phyloP scores from a whole-genome alignment of 2,797 vertebrate species.

The Apogon hyalosoma region DNA sequence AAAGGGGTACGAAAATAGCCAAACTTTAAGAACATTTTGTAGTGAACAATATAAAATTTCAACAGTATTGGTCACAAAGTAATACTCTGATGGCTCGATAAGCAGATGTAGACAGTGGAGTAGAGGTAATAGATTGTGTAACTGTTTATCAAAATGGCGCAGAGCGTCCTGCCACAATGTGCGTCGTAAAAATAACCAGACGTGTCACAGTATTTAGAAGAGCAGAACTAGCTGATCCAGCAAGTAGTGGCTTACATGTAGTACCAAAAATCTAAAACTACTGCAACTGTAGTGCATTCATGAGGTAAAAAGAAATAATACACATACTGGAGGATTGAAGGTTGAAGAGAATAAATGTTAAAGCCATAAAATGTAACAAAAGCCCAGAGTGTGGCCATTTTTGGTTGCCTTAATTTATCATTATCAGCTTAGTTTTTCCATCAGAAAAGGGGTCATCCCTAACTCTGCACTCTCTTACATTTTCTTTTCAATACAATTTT shows the following conservation, averaged over 20 bases:
- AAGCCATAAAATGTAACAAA: constrained; percentile 42
- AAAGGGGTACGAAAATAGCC: constrained; percentile 28
- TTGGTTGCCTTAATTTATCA: constrained; percentile 29
- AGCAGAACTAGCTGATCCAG: constrained; percentile 24
- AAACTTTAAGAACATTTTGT: constrained; percentile 33
- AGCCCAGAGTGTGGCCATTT: constrained; percentile 2
- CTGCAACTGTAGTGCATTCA: constrained; percentile 29
- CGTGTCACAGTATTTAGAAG: constrained; percentile 52
- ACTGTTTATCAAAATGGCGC: constrained; percentile 59
- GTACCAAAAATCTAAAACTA: constrained; percentile 16
- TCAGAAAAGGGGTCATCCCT: not conserved
- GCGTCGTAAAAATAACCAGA: constrained; percentile 57
- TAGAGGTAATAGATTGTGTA: constrained; percentile 54
- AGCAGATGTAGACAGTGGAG: constrained; percentile 43
- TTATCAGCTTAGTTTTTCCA: constrained; percentile 1
- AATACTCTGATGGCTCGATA: constrained; percentile 65
- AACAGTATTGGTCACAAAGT: constrained; percentile 59
- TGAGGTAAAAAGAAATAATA: constrained; percentile 7
- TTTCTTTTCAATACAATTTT: constrained; percentile 20
- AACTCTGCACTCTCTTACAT: constrained; percentile 18
- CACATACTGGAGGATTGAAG: constrained; percentile 2
- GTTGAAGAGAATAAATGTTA: constrained; percentile 14
- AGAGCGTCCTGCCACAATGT: constrained; percentile 48
- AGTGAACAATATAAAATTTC: constrained; percentile 46
- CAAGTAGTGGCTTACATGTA: constrained; percentile 12